A percentile compares a stretch with the other conserved stretches of the same genome.
Evolutionary conservation across 2,797 vertebrate species (phyloP).

Genomic region (Sandelia bainsii): DNA sequence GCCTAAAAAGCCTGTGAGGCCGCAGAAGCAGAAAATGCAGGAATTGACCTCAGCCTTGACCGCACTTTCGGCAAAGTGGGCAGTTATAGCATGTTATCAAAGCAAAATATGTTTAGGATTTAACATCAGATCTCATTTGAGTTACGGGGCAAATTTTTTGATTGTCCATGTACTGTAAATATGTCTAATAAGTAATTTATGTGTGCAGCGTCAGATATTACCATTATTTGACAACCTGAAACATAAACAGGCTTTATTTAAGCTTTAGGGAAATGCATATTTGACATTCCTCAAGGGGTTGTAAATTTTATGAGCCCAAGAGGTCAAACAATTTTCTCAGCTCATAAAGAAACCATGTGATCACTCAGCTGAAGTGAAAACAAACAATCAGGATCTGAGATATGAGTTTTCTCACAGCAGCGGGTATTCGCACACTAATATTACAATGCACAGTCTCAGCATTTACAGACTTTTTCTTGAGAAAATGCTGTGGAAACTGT

Average conservation of each 20-base stretch:
- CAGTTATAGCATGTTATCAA: slow-evolving; percentile 14
- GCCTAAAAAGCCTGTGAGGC: slow-evolving; percentile 30
- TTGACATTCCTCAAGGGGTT: slow-evolving; percentile 20
- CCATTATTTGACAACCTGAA: background rate
- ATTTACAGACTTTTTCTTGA: slow-evolving; percentile 4
- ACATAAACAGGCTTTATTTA: slow-evolving; percentile 1
- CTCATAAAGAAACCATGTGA: slow-evolving; percentile 23
- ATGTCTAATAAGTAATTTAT: background rate
- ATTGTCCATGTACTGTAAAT: background rate
- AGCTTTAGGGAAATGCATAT: slow-evolving; percentile 7
- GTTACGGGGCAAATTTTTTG: background rate
- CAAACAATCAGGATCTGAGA: slow-evolving; percentile 41
- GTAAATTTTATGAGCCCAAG: slow-evolving; percentile 24
- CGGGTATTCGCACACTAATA: slow-evolving; percentile 5
- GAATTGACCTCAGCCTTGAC: slow-evolving; percentile 70
- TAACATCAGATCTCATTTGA: background rate
- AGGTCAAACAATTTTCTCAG: slow-evolving; percentile 25
- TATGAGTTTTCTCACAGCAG: slow-evolving; percentile 37
- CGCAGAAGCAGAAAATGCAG: slow-evolving; percentile 49
- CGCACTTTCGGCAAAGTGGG: slow-evolving; percentile 61
- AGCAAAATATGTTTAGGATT: slow-evolving; percentile 22
- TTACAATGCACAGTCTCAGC: background rate
- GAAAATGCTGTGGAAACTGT: background rate
- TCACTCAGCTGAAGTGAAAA: slow-evolving; percentile 32
- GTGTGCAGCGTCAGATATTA: background rate